phyloP scores from a whole-genome alignment of 2,113 vertebrate genomes.

The Platichthys stellatus region DNA sequence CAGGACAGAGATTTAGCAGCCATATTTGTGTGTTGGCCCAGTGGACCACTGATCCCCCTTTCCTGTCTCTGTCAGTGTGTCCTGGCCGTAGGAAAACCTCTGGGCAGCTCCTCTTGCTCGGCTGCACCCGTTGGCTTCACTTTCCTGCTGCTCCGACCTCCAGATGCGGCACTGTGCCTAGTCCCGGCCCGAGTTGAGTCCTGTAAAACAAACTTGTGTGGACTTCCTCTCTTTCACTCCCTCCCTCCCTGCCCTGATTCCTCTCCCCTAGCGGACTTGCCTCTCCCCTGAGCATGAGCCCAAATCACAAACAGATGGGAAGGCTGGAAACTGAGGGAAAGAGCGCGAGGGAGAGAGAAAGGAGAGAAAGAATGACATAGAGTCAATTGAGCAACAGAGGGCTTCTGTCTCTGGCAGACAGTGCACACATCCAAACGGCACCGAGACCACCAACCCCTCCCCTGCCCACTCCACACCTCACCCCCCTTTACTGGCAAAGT shows the following conservation, averaged over 20 bases:
- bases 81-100: constrained; percentile 46
- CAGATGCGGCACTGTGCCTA: constrained; percentile 64
- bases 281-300: constrained; percentile 69
- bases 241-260: constrained; percentile 55
- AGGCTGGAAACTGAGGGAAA: constrained; percentile 53
- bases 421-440: constrained; percentile 43
- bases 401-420: constrained; percentile 51
- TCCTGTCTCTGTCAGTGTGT: constrained; percentile 50
- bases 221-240: constrained; percentile 70
- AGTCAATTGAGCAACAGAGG: constrained; percentile 40
- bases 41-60: constrained; percentile 30
- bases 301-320: constrained; percentile 83
- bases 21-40: constrained; percentile 67
- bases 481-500: constrained; percentile 35
- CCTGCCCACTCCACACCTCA: neutral
- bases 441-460: neutral
- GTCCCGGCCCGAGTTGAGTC: constrained; percentile 61
- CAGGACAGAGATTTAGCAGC: constrained; percentile 62
- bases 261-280: constrained; percentile 59
- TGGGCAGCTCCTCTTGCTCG: constrained; percentile 48
- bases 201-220: constrained; percentile 74
- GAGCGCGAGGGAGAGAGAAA: constrained; percentile 32
- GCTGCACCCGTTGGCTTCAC: constrained; percentile 49
- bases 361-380: constrained; percentile 20
- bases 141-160: constrained; percentile 58